These are phyloP conservation scores for Linurgus olivaceus DNA, from an alignment of 2,797 vertebrate species.

Conservation along the genomic window DNA sequence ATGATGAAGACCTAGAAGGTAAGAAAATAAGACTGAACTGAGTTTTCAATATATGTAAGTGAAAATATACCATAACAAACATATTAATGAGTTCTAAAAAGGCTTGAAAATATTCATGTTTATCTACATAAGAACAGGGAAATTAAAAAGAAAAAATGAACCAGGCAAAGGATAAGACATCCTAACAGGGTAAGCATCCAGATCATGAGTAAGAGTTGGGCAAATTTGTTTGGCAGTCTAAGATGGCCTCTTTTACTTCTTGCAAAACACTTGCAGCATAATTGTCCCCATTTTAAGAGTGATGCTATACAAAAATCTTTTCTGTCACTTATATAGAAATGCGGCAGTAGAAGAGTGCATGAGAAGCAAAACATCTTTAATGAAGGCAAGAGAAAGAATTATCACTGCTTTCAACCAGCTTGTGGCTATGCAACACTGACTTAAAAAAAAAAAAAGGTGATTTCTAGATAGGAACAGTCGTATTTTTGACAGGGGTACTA, in stretches of 20 bases:
- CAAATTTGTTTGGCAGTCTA: neutral
- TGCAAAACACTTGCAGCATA: neutral
- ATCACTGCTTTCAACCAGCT: neutral
- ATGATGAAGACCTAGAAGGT: neutral
- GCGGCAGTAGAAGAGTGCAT: neutral
- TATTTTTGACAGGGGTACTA: neutral
- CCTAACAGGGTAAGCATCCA: neutral
- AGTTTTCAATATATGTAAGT: neutral
- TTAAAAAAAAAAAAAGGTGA: neutral
- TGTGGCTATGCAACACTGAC: neutral
- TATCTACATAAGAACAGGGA: neutral
- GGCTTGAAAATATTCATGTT: neutral
- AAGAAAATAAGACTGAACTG: neutral
- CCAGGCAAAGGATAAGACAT: neutral
- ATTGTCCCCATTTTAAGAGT: neutral
- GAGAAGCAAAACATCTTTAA: neutral
- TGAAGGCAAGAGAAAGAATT: neutral
- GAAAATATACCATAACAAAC: neutral
- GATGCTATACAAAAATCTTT: neutral
- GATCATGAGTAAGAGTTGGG: neutral
- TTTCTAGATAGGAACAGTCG: neutral
- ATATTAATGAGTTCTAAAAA: neutral
- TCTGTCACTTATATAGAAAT: neutral
- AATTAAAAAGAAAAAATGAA: neutral
- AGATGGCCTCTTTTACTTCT: neutral